phyloP scores from a whole-genome alignment of 2,113 vertebrate genomes.

The Dissostichus mawsoni region DNA sequence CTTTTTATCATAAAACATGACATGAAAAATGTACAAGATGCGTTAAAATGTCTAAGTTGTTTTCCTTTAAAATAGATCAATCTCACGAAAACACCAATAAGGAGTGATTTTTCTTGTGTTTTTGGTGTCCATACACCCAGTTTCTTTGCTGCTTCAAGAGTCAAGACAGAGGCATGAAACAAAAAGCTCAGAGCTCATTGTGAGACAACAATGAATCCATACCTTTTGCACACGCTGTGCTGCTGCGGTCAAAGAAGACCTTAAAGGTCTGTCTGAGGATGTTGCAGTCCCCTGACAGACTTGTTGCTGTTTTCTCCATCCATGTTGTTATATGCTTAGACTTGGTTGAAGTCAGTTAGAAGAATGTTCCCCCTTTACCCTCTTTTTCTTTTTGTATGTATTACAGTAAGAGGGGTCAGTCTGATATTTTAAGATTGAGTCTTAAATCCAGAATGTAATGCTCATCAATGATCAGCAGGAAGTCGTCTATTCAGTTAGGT shows the following conservation, averaged over 20 bases:
- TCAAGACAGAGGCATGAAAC: constrained; percentile 30
- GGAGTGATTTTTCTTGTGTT: neutral
- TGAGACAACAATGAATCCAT: constrained; percentile 58
- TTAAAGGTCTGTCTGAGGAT: constrained; percentile 24
- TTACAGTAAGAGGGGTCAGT: neutral
- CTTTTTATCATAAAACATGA: neutral
- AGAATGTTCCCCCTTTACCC: neutral
- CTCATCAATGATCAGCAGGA: neutral
- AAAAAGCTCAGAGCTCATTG: constrained; percentile 41
- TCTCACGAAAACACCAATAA: neutral
- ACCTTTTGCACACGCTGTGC: constrained; percentile 48
- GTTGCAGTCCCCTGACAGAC: constrained; percentile 49
- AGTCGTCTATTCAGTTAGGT: neutral
- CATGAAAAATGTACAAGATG: neutral
- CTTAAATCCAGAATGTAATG: neutral
- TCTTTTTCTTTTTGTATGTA: neutral
- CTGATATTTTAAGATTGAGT: neutral
- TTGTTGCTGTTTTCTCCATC: constrained; percentile 67
- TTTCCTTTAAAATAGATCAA: neutral
- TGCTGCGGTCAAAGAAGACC: constrained; percentile 23
- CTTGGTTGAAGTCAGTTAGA: constrained; percentile 17
- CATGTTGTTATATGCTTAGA: constrained; percentile 2
- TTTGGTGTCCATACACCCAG: neutral
- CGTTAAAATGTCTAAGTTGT: neutral
- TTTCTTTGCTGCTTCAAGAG: constrained; percentile 21